Evolutionary conservation across 2,113 vertebrate species (phyloP).

Genomic region (Cryptotis parvus): DNA sequence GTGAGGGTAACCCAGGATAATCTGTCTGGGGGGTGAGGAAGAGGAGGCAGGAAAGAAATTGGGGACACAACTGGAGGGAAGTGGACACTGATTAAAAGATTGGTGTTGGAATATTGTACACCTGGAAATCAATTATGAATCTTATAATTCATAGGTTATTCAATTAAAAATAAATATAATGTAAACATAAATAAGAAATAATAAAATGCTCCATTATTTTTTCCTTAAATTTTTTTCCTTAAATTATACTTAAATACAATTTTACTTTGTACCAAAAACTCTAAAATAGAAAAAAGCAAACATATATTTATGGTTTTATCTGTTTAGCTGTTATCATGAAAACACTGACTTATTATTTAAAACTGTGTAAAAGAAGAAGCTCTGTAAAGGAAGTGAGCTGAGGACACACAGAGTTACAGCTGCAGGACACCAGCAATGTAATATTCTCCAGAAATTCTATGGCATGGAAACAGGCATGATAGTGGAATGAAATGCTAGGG

Average conservation of each 20-base stretch:
- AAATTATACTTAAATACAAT: too few relatives aligned
- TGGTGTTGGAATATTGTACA: too few relatives aligned
- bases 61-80: too few relatives aligned
- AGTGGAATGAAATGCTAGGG: background rate
- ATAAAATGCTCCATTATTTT: conserved; percentile 7
- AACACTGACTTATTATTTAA: background rate
- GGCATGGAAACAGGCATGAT: background rate
- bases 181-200: background rate
- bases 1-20: background rate
- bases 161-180: too few relatives aligned
- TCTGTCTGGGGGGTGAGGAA: background rate
- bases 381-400: conserved; percentile 1
- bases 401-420: background rate
- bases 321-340: conserved; percentile 36
- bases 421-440: background rate
- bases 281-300: background rate
- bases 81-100: too few relatives aligned
- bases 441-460: conserved; percentile 37
- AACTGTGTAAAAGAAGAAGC: conserved; percentile 35
- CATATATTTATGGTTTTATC: background rate
- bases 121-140: too few relatives aligned
- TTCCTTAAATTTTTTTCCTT: too few relatives aligned
- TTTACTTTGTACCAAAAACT: background rate
- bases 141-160: too few relatives aligned
- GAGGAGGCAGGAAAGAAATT: too few relatives aligned